phyloP scores from a whole-genome alignment of 2,797 vertebrate genomes.

The Cirrhinus mrigala region DNA sequence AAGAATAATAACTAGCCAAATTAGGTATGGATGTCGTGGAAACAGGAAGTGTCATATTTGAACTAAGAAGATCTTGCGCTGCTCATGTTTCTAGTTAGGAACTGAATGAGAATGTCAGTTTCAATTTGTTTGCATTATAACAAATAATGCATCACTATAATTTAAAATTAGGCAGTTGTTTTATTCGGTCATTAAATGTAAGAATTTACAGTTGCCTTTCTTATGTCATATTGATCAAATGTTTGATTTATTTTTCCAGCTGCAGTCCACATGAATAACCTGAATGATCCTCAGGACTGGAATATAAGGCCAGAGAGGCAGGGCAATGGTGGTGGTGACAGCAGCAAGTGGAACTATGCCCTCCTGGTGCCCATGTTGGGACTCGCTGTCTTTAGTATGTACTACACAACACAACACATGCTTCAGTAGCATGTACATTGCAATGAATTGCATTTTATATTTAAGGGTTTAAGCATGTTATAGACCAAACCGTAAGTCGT shows the following conservation, averaged over 20 bases:
- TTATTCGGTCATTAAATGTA: neutral
- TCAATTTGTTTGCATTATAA: neutral
- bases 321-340: conserved; percentile 86
- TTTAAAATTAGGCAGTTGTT: no score
- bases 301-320: conserved; percentile 89
- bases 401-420: neutral
- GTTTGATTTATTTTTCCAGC: neutral
- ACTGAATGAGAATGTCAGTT: neutral
- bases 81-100: neutral
- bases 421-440: neutral
- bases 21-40: neutral
- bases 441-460: no score
- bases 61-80: neutral
- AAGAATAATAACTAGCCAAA: neutral
- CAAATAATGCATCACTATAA: neutral
- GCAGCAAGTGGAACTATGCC: conserved; percentile 91
- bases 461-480: no score
- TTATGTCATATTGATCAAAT: neutral
- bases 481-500: no score
- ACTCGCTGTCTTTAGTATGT: conserved; percentile 87
- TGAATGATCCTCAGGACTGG: conserved; percentile 94
- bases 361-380: conserved; percentile 95
- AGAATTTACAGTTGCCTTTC: neutral
- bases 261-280: conserved; percentile 89
- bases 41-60: conserved; percentile 9